Base-by-base conservation (phyloP, 2,113 vertebrate genomes). In the Sander lucioperca region DNA sequence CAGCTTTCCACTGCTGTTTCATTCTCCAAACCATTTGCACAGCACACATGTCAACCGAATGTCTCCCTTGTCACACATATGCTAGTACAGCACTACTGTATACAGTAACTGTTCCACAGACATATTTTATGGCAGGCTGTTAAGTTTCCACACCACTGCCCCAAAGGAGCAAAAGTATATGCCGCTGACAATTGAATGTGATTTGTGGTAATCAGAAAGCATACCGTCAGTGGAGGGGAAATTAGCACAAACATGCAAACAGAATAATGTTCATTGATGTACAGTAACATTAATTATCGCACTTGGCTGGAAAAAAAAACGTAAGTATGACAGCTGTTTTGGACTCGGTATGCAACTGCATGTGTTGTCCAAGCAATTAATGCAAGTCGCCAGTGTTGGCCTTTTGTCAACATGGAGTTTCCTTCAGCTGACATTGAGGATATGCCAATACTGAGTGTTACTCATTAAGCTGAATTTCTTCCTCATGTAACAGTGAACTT, bases 21-120 rank as follows among this genome's bases (percentile, higher is more conserved):
- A 73, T 64, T 86, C 71, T 80, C 6, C 21, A 68, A 82, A 65
- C 39, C 62, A 64, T 80, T 75, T 66, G 50, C 65, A 62, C 66
- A 56, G 27, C 67, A 74, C 73, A 64, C 82, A 58, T 30, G 77
- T 80, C 79, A 69, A 7, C 33, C 69, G 14, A 82, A 82, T 80
- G 70, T 76, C 50, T 79, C 73, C 61, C 76, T 78, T 3, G 23
- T 67, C 74, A 53, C 58, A 68, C 21, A 74, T 48, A 1, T 57
- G 47, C 27, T 54, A 14, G 5, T 48, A 36, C 14, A n/a, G 18
- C 1, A 16, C 27, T 16, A 33, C 45, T 65, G 33, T 56, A 13
- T 56, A 45, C 9, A 51, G n/a, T n/a, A 50, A 36, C 43, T 0
- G 14, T 33, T 74, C 11, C 36, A 18, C 33, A 50, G 10, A 79